Evolutionary conservation across 2,888 invertebrate genomes (phyloP), one percentile per base, ranked within the genome.

Genomic region (Cantharis flavilabris): DNA sequence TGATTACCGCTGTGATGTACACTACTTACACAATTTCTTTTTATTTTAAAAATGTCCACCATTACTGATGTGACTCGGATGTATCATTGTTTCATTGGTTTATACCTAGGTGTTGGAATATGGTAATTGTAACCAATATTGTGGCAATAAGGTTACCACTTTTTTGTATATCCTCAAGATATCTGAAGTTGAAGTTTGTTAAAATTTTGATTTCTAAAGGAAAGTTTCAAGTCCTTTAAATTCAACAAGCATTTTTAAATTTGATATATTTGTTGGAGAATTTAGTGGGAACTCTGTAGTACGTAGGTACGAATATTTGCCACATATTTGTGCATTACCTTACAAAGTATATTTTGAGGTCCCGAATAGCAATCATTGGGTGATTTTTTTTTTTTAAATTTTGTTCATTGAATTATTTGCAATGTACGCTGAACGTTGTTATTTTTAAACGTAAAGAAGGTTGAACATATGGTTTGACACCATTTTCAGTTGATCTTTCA

Each of bases 401-500:
- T 49, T 49, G 13, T 49, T 49, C 49, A 49, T 49, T 49, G 49
- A 49, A 49, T 49, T 49, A 49, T 49, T 49, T 49, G 49, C 49
- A 49, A 20, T 23, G 20, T 16, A 23, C 23, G 26, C 65, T 26
- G 26, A 67, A 67, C 26, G 20, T 23, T 67, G 16, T 67, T 67
- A 67, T 23, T 23, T 67, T 67, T 67, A 67, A 67, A 67, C 65
- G 65, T 67, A 67, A 49, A 67, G 65, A 67, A 67, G 73, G 65
- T 76, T 72, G 73, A 73, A 75, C 62, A 77, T 62, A 75, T 75
- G 75, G 77, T 79, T 77, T 79, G 71, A 81, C 77, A 76, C 76
- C 79, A 74, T 80, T 81, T 80, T 80, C 71, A 82, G 82, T 82
- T 82, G 81, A 80, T 80, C 77, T 82, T 82, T 82, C 82, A 82